Base-by-base conservation (phyloP, 2,888 invertebrate genomes). In the Epsilonema sp. region DNA sequence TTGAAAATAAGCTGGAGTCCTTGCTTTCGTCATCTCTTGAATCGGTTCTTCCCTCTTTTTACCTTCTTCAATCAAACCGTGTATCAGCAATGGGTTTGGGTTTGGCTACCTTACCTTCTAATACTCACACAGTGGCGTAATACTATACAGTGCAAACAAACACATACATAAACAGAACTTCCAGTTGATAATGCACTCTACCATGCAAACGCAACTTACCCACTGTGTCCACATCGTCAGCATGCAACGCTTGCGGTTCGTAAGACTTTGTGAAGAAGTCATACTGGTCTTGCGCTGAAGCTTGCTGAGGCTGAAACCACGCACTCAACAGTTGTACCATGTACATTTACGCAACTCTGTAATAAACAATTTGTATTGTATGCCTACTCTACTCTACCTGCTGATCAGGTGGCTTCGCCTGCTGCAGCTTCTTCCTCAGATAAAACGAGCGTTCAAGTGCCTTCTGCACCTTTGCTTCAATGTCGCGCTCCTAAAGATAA, bases 251-350 rank as follows among this genome's bases (percentile, higher is more conserved):
- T n/a, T 39, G 13, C 25, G 26, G 8, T 21, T 44, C 44, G 19
- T 44, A 44, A 21, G n/a, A 13, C n/a, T 44, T 44, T 4, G 44
- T 44, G 36, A 44, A 44, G 19, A 44, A 44, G 31, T 44, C 44
- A 20, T 44, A 44, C 31, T 44, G 44, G 4, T n/a, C 44, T 44
- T 44, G 26, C 13, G 13, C 26, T 8, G 44, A 19, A 11, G 44
- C 31, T n/a, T n/a, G n/a, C n/a, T n/a, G n/a, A n/a, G n/a, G n/a
- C n/a, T n/a, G n/a, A n/a, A n/a, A n/a, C n/a, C n/a, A n/a, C n/a
- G n/a, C n/a, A n/a, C n/a, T n/a, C n/a, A n/a, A n/a, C n/a, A n/a
- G n/a, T n/a, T n/a, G n/a, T n/a, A n/a, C n/a, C n/a, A n/a, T n/a
- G n/a, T n/a, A n/a, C n/a, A n/a, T n/a, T n/a, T n/a, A n/a, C n/a